Percentiles rank a stretch among this genome's conserved stretches.
These are phyloP conservation scores for Adrianichthys oophorus DNA, from an alignment of 2,797 vertebrate species.

Conservation along the genomic window DNA sequence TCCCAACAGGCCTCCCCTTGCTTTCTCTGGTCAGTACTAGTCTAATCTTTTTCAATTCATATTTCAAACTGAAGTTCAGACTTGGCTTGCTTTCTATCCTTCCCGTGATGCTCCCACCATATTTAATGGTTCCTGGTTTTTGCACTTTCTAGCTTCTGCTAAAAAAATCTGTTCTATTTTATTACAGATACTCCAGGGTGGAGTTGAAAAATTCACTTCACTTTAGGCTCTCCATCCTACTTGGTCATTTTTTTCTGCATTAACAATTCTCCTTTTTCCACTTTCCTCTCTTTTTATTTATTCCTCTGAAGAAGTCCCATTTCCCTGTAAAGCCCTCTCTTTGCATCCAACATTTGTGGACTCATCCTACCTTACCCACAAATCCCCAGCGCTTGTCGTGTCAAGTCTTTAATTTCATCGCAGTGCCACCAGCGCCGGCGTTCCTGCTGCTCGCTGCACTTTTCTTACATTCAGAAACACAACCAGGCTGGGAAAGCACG, in stretches of 20 bases:
- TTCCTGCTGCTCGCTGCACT: slow-evolving; percentile 44
- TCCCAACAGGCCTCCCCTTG: slow-evolving; percentile 64
- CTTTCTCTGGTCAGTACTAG: slow-evolving; percentile 54
- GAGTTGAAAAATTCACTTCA: slow-evolving; percentile 50
- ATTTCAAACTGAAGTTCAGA: slow-evolving; percentile 15
- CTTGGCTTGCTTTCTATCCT: neutral
- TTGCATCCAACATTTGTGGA: slow-evolving; percentile 2
- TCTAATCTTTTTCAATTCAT: slow-evolving; percentile 19
- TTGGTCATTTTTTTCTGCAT: slow-evolving; percentile 26
- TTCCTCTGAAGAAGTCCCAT: neutral
- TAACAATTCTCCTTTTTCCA: slow-evolving; percentile 2
- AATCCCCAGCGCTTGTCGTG: neutral
- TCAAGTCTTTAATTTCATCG: slow-evolving; percentile 45
- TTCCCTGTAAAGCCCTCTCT: neutral
- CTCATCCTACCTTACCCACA: neutral
- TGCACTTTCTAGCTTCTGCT: slow-evolving; percentile 30
- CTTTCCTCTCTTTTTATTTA: slow-evolving; percentile 3
- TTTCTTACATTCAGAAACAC: slow-evolving; percentile 34
- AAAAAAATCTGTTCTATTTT: slow-evolving; percentile 40
- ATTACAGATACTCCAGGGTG: slow-evolving; percentile 1
- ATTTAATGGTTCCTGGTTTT: slow-evolving; percentile 6
- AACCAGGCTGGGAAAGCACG: slow-evolving; percentile 24
- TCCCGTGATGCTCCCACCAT: slow-evolving; percentile 19
- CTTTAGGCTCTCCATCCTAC: slow-evolving; percentile 25
- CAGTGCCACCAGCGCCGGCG: slow-evolving; percentile 33